Evolutionary conservation across 2,113 vertebrate genomes (phyloP).

Genomic region (Orientallactaga bullata): DNA sequence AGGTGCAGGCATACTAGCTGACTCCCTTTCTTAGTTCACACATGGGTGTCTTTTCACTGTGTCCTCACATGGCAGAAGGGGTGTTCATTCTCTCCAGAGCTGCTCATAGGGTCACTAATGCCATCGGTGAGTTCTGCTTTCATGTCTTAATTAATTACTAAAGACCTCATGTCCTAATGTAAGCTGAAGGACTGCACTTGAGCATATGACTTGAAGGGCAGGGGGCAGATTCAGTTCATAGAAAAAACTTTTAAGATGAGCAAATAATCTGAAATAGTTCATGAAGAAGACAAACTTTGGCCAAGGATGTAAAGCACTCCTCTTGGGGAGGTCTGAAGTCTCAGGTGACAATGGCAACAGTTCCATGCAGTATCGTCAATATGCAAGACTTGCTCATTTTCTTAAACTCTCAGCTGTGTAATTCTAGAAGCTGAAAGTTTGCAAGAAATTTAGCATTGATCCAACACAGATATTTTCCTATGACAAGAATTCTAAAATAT

Average conservation of each 20-base stretch:
- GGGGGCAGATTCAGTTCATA: not conserved
- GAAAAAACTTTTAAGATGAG: not conserved
- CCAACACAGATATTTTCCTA: not conserved
- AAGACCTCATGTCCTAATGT: not conserved
- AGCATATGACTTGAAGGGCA: not conserved
- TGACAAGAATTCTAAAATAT: not conserved
- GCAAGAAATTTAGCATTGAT: not conserved
- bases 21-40: not conserved
- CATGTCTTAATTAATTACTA: not conserved
- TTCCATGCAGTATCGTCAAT: not conserved
- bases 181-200: not conserved
- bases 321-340: not conserved
- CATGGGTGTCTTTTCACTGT: not conserved
- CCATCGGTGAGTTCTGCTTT: not conserved
- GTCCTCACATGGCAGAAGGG: not conserved
- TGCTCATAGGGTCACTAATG: not conserved
- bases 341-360: not conserved
- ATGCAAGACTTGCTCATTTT: not conserved
- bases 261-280: not conserved
- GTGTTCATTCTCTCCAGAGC: not conserved
- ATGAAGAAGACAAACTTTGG: not conserved
- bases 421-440: not conserved
- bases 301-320: not conserved
- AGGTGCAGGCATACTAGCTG: not conserved
- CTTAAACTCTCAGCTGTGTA: not conserved